These are phyloP conservation scores for Todiramphus chloris DNA, from an alignment of 2,113 vertebrate species.

Conservation along the genomic window DNA sequence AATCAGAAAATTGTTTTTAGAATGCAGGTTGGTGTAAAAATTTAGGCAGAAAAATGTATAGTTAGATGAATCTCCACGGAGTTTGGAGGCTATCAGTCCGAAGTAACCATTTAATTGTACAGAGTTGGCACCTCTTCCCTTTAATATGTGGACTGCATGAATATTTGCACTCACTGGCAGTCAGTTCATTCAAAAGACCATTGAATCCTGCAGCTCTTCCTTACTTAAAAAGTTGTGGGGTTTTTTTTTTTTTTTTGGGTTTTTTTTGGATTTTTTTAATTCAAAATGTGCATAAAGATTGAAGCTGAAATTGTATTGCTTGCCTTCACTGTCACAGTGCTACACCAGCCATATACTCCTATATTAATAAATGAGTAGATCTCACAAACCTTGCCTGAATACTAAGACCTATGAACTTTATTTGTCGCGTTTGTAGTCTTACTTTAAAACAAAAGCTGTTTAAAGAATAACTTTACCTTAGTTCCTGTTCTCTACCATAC, in stretches of 20 bases:
- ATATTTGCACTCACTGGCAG: neutral
- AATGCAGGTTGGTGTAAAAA: neutral
- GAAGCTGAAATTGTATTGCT: neutral
- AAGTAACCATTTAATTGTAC: neutral
- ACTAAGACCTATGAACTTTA: neutral
- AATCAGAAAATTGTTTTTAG: neutral
- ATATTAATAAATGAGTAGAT: neutral
- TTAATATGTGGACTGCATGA: neutral
- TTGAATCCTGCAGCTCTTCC: neutral
- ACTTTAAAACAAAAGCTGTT: neutral
- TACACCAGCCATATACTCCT: neutral
- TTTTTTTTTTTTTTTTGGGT: neutral
- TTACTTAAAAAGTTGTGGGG: neutral
- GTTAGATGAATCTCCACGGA: neutral
- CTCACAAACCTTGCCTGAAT: neutral
- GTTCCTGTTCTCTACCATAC: neutral
- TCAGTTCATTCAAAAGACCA: neutral
- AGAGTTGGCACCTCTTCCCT: neutral
- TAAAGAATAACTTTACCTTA: neutral
- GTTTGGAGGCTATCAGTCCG: neutral
- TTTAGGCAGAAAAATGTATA: neutral
- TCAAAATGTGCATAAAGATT: neutral
- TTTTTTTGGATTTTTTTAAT: neutral
- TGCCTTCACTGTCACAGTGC: accelerated
- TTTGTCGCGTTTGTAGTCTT: neutral